Conservation (phyloP, 92 coral and sea anemone species). For the Umimayanthus kanabou region DNA sequence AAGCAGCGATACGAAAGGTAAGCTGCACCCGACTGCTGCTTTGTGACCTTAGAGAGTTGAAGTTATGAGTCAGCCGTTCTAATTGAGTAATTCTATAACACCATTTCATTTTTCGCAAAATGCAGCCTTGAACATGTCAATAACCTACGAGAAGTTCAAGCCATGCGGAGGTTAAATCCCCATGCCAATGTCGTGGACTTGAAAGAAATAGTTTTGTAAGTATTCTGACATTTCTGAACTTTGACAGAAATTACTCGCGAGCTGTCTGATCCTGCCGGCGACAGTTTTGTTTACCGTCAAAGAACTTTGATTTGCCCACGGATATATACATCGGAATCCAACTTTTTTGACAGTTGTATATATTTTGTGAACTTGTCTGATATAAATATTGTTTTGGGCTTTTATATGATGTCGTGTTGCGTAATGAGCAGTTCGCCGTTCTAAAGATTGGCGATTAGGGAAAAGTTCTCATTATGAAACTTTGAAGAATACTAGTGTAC, state of each 20-base stretch:
- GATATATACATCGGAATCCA: not conserved
- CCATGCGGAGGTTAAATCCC: constrained; percentile 94
- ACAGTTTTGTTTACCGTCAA: not conserved
- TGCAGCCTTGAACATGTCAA: constrained; percentile 94
- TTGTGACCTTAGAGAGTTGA: not conserved
- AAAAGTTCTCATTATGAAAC: not conserved
- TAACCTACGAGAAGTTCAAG: constrained; percentile 91
- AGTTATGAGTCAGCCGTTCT: not conserved
- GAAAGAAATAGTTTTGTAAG: constrained; percentile 96
- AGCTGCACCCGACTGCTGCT: not conserved
- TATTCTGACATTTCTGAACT: not conserved
- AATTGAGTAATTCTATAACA: not conserved
- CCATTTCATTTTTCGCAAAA: not conserved
- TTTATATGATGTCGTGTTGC: not conserved
- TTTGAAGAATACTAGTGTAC: not conserved
- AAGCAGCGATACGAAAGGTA: constrained; percentile 96
- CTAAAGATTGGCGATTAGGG: too few species aligned
- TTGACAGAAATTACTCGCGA: not conserved
- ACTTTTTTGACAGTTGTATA: not conserved
- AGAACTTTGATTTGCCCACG: not conserved
- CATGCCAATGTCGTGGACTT: constrained; percentile 92
- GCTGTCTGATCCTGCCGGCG: not conserved
- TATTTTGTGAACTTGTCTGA: not conserved
- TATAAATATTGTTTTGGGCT: not conserved
- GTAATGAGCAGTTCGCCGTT: not conserved